Conservation (phyloP, 2,888 invertebrate genomes). For the Stenoptilia bipunctidactyla region DNA sequence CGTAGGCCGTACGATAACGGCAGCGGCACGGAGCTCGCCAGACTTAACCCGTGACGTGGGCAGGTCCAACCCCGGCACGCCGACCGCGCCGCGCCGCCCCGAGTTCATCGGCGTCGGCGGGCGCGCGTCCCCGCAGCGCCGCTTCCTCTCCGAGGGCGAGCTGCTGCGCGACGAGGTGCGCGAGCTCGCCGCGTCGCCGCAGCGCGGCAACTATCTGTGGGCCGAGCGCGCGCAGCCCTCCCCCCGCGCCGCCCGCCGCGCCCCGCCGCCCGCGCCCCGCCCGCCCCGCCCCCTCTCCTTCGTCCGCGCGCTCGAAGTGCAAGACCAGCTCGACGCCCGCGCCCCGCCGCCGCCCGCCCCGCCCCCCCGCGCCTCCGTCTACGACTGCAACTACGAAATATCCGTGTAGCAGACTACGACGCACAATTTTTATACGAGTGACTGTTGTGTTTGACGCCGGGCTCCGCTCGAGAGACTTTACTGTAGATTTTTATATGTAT, state of each 20-base stretch:
- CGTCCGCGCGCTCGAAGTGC: slow-evolving; percentile 90
- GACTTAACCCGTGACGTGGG: slow-evolving; percentile 68
- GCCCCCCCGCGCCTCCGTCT: slow-evolving; percentile 89
- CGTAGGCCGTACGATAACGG: slow-evolving; percentile 70
- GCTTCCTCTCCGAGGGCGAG: slow-evolving; percentile 87
- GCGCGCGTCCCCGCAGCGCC: slow-evolving; percentile 78
- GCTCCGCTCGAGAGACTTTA: neutral
- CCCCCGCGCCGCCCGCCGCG: slow-evolving; percentile 73
- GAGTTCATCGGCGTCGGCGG: slow-evolving; percentile 85
- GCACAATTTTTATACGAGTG: too few relatives aligned
- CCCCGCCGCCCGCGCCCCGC: slow-evolving; percentile 36
- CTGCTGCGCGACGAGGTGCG: slow-evolving; percentile 65
- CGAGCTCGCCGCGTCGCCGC: slow-evolving; percentile 78
- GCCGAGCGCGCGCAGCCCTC: slow-evolving; percentile 66
- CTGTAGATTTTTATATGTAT: slow-evolving; percentile 43
- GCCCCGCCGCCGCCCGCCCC: slow-evolving; percentile 57
- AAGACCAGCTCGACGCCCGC: slow-evolving; percentile 88
- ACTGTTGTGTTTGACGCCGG: too few relatives aligned
- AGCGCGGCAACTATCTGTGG: slow-evolving; percentile 64
- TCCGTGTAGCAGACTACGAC: slow-evolving; percentile 92
- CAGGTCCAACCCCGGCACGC: slow-evolving; percentile 94
- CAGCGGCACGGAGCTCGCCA: slow-evolving; percentile 69
- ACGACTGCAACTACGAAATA: slow-evolving; percentile 96
- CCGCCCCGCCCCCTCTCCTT: slow-evolving; percentile 85
- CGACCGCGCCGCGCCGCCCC: slow-evolving; percentile 89